Percentiles rank a stretch among this genome's conserved stretches.
Conservation (phyloP, 2,888 invertebrate species). For the Deladenus siricidicola region DNA sequence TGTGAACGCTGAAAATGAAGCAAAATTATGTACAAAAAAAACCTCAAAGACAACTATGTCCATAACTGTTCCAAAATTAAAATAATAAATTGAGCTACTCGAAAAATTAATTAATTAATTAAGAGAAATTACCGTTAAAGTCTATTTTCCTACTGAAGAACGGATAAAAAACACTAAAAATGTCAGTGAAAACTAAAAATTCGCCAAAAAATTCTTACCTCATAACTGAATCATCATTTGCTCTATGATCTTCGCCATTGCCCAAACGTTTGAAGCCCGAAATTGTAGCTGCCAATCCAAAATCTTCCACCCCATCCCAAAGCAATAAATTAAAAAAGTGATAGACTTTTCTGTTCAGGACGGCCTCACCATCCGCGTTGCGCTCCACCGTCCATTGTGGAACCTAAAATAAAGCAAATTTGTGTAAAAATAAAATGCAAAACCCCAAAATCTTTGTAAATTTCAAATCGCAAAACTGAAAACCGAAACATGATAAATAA, state of each 20-base stretch:
- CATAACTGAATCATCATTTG: not conserved
- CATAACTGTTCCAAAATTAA: too few species aligned
- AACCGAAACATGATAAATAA: not conserved
- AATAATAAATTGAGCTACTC: too few species aligned
- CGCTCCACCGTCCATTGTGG: not conserved
- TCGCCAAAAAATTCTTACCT: not conserved
- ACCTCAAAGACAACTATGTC: too few species aligned
- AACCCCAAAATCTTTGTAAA: too few species aligned
- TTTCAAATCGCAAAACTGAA: not conserved
- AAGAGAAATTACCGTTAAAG: too few species aligned
- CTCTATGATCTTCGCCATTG: not conserved
- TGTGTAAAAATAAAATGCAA: not conserved
- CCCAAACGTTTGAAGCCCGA: not conserved
- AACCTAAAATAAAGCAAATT: not conserved
- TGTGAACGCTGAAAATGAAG: conserved; percentile 17
- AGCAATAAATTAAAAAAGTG: not conserved
- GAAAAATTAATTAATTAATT: too few species aligned
- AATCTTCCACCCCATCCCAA: not conserved
- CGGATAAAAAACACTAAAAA: too few species aligned
- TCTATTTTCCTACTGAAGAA: too few species aligned
- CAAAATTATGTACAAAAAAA: too few species aligned
- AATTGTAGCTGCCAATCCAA: not conserved
- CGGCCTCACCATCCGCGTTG: not conserved
- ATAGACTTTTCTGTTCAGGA: not conserved
- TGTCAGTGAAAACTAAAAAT: too few species aligned